phyloP scores from a whole-genome alignment of 2,888 invertebrate species.

The Heliothis peltigera region DNA sequence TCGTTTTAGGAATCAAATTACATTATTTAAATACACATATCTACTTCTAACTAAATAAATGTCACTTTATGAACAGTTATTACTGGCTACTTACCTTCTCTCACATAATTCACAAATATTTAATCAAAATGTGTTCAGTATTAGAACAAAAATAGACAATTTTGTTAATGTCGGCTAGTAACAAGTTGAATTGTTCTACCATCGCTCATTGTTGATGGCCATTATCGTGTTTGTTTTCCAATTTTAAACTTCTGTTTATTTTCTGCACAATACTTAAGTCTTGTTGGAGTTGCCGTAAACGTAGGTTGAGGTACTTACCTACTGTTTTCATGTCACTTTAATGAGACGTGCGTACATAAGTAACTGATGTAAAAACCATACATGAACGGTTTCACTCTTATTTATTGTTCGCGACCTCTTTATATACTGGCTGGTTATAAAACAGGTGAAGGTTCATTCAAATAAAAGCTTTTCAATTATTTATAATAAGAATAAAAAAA shows the following conservation, averaged over 20 bases:
- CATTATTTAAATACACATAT: no score
- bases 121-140: no score
- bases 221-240: background rate
- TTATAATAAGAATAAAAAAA: background rate
- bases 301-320: slow-evolving; percentile 58
- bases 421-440: slow-evolving; percentile 32
- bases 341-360: slow-evolving; percentile 70
- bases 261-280: slow-evolving; percentile 11
- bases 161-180: no score
- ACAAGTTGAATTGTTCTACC: no score
- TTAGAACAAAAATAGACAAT: no score
- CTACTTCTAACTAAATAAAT: no score
- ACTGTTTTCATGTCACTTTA: slow-evolving; percentile 74
- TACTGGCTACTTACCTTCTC: no score
- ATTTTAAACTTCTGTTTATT: slow-evolving; percentile 39
- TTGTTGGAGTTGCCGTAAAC: slow-evolving; percentile 70
- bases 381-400: slow-evolving; percentile 46
- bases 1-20: no score
- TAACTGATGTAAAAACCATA: slow-evolving; percentile 54
- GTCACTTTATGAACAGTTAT: no score
- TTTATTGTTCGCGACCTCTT: slow-evolving; percentile 44
- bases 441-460: slow-evolving; percentile 32
- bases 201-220: no score
- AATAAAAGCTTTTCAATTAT: background rate
- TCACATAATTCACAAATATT: no score